Base-by-base conservation (phyloP, 2,888 invertebrate genomes). In the Fragum whitleyi region DNA sequence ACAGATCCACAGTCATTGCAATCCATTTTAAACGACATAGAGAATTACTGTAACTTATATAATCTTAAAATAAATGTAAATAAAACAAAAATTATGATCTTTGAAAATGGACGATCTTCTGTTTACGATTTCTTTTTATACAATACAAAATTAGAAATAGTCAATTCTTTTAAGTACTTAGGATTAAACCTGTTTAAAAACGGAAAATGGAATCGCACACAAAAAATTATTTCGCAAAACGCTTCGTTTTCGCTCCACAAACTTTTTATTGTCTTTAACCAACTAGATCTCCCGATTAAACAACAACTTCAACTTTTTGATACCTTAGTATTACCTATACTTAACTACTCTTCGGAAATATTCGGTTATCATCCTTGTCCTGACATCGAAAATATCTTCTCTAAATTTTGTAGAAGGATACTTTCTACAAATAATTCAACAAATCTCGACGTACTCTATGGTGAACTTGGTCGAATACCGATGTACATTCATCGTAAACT, bases 231-330 rank as follows among this genome's bases (percentile, higher is more conserved):
- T 23, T n/a, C 69, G 28, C 69, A 69, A 53, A 47, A 69, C 14
- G 32, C 71, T 21, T 55, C 42, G 7, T 71, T 11, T 21, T 47
- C 72, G 1, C 19, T 73, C 1, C 72, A 73, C 26, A 73, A 73
- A 11, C 29, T 73, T 14, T 73, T 73, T 28, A 39, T 42, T 21
- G 28, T 62, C 9, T 61, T 61, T 26, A 36, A 47, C 23, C 57
- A 71, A 71, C 5, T 73, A 42, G 61, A 59, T 28, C 5, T 73
- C 2, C 29, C 61, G 11, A 47, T 36, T 39, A 26, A 5, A 2
- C 39, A 62, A 42, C 59, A 73, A 28, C 42, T 29, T 9, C 59
- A 42, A 61, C n/a, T 73, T 19, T 73, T 61, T 42, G 72, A 73
- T 47, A 23, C 42, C 7, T 29, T 73, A 26, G 72, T 73, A n/a